Evolutionary conservation across 2,888 invertebrate species (phyloP), one percentile per base, ranked within the genome.

Genomic region (Pandemis corylana): DNA sequence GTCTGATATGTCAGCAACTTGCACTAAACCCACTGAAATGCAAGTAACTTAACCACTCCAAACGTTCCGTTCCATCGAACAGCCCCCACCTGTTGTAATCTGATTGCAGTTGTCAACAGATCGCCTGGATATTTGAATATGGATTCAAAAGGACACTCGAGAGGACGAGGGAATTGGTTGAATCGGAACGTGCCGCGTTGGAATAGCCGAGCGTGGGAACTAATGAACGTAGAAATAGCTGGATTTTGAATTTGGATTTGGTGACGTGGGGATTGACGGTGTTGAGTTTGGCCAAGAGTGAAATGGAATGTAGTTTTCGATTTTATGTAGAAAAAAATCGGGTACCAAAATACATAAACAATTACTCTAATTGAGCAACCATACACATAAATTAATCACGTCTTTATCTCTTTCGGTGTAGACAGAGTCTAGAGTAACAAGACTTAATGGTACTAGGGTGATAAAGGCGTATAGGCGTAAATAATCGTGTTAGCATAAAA

Each of bases 31-130:
- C 5, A 12, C 2, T 4, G 12, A 46, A 73, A 78, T 12, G 10
- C 70, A 66, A 66, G 69, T 78, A 75, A 62, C 80, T 72, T 28
- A 9, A 15, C 49, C 36, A 12, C 9, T 51, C 12, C 41, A 75
- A 83, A 83, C 75, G 28, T 64, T 12, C 74, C 77, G 70, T 70
- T 51, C 13, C 63, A 76, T 74, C 71, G 72, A 76, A 79, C 78
- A 78, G 46, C 68, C 76, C 20, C 84, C 87, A 87, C 88, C 87
- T 88, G 88, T 88, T 85, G 87, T 81, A 78, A 74, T 77, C 71
- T 70, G 80, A 81, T 81, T 84, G 83, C 86, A 83, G 80, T 83
- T 85, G 84, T 86, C 86, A 83, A 82, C 84, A 82, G 80, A 83
- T 82, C 79, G 76, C 61, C 62, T 64, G 68, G 66, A 68, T 67